These are phyloP conservation scores for Steinernema khuongi DNA, from an alignment of 1,140 invertebrate genomes.

Conservation along the genomic window DNA sequence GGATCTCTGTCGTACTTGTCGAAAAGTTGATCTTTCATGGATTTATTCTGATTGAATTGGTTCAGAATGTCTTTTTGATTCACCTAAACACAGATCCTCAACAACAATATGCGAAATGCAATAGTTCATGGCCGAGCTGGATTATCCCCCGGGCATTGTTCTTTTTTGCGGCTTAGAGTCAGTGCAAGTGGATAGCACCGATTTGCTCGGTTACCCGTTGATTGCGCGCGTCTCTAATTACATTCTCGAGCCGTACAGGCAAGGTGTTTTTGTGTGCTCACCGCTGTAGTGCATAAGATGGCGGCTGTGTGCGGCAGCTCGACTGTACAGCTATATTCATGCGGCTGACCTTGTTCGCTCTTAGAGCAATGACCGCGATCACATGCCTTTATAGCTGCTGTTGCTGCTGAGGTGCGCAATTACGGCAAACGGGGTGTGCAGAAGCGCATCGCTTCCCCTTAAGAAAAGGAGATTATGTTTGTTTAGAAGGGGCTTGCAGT, in stretches of 20 bases:
- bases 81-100: no score
- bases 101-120: no score
- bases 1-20: not conserved
- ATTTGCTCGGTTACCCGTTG: not conserved
- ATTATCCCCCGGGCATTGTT: no score
- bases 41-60: not conserved
- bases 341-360: not conserved
- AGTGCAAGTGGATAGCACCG: no score
- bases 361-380: not conserved
- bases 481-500: not conserved
- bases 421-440: not conserved
- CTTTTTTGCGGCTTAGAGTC: no score
- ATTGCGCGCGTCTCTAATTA: conserved; percentile 9
- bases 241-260: not conserved
- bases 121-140: no score
- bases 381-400: not conserved
- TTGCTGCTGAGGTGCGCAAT: not conserved
- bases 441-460: not conserved
- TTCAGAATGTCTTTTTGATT: not conserved
- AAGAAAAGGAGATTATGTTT: not conserved
- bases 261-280: conserved; percentile 1
- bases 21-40: not conserved
- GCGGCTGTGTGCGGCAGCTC: not conserved
- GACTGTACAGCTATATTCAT: not conserved
- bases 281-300: not conserved